Evolutionary conservation across 2,888 invertebrate species (phyloP).

Genomic region (Neoascia interrupta): DNA sequence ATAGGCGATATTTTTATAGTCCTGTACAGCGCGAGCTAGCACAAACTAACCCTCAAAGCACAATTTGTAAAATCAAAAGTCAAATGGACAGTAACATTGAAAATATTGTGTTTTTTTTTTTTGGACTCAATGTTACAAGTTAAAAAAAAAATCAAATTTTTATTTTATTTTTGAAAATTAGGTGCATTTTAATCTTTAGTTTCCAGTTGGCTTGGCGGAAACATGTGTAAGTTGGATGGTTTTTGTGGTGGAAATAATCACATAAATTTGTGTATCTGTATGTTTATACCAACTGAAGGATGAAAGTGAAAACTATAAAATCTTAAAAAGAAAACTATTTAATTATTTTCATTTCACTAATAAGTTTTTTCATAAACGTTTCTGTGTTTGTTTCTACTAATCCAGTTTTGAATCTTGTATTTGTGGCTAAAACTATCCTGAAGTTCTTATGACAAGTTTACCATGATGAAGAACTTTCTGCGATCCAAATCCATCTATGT

Average conservation of each 20-base stretch:
- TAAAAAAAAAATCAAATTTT: no score
- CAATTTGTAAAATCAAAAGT: neutral
- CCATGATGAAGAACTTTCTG: no score
- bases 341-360: no score
- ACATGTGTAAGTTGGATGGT: conserved; percentile 64
- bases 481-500: no score
- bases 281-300: neutral
- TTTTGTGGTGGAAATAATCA: neutral
- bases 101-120: neutral
- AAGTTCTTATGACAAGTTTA: no score
- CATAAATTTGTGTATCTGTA: neutral
- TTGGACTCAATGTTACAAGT: no score
- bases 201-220: conserved; percentile 64
- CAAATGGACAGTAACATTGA: conserved; percentile 1
- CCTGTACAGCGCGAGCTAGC: conserved; percentile 12
- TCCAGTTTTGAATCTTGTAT: no score
- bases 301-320: neutral
- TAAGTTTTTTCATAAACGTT: no score
- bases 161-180: conserved; percentile 48
- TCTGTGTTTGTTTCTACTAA: no score
- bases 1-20: neutral
- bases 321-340: neutral
- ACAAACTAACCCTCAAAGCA: conserved; percentile 29
- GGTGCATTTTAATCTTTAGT: conserved; percentile 64
- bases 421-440: no score